Evolutionary conservation across 2,797 vertebrate species (phyloP).

Genomic region (Micromesistius poutassou): DNA sequence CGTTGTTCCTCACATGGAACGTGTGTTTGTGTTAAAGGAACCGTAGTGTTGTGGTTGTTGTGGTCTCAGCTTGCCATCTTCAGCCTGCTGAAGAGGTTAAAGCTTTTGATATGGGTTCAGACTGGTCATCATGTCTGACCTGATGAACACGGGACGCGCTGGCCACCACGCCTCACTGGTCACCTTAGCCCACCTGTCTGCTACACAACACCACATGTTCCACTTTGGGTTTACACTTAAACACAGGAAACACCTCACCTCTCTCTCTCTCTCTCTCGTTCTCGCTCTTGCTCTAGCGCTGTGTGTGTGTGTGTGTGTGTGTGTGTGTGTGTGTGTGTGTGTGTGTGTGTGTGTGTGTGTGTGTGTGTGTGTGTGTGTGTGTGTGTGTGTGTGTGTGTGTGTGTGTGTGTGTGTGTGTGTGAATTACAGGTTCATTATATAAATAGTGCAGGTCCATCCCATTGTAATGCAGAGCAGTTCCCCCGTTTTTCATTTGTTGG

Average conservation of each 20-base stretch:
- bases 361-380: too few relatives aligned
- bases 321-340: too few relatives aligned
- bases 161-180: conserved; percentile 57
- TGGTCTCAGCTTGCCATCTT: conserved; percentile 22
- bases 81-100: conserved; percentile 14
- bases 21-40: not conserved
- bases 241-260: too few relatives aligned
- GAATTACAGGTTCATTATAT: not conserved
- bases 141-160: conserved; percentile 19
- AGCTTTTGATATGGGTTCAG: conserved; percentile 43
- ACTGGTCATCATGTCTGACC: conserved; percentile 2
- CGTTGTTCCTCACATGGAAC: too few relatives aligned
- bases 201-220: conserved; percentile 4
- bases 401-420: too few relatives aligned
- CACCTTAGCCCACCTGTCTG: conserved; percentile 42
- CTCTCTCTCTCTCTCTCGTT: too few relatives aligned
- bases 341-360: too few relatives aligned
- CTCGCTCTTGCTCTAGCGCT: too few relatives aligned
- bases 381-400: too few relatives aligned
- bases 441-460: not conserved
- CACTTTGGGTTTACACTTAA: too few relatives aligned
- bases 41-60: conserved; percentile 27
- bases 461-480: not conserved
- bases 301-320: too few relatives aligned
- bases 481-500: not conserved